phyloP scores from a whole-genome alignment of 2,113 vertebrate species.

The Sterrhoptilus dennistouni region DNA sequence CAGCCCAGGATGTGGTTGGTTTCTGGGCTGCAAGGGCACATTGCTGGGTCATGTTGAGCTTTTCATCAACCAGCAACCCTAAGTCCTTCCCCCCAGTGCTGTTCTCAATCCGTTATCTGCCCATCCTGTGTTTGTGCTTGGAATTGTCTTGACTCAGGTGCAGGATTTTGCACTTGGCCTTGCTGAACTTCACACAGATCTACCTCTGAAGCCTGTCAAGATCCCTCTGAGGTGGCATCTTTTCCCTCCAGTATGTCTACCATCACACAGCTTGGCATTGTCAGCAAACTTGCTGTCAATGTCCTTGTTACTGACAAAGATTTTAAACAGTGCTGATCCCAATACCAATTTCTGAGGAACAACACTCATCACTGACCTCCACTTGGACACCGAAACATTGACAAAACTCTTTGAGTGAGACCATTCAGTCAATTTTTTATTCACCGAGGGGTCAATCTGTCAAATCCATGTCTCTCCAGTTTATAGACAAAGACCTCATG shows the following conservation, averaged over 20 bases:
- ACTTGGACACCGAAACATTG: background rate
- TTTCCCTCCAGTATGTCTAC: fast-evolving
- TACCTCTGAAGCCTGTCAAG: background rate
- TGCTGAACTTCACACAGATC: background rate
- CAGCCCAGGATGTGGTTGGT: background rate
- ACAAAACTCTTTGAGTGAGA: background rate
- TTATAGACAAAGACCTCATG: background rate
- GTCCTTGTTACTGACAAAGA: background rate
- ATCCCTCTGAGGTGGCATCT: background rate
- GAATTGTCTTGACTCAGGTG: background rate
- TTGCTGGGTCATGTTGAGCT: background rate
- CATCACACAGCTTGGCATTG: background rate
- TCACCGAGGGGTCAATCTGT: background rate
- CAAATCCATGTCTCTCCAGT: background rate
- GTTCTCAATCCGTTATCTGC: background rate
- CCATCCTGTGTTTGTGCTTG: background rate
- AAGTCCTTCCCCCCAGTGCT: background rate
- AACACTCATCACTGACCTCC: background rate
- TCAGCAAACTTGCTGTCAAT: background rate
- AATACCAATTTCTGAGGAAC: background rate
- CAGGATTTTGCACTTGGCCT: background rate
- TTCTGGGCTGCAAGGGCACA: background rate
- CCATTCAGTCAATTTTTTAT: background rate
- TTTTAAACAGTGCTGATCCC: background rate
- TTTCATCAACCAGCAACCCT: background rate